phyloP scores from a whole-genome alignment of 2,888 invertebrate genomes.

The Caenorhabditis angaria region DNA sequence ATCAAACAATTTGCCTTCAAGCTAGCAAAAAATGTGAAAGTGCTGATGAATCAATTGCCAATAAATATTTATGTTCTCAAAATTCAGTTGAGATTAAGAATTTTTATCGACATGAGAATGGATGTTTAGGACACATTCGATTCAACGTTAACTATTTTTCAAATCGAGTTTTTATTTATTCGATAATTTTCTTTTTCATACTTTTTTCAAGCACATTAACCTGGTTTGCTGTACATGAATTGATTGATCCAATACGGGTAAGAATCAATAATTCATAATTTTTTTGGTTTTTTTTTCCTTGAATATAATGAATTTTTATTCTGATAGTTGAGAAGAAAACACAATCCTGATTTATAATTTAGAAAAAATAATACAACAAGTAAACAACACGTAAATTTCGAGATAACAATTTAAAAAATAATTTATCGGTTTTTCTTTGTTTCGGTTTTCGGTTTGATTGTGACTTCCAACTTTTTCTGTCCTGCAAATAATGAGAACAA shows the following conservation, averaged over 20 bases:
- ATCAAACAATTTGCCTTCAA: constrained; percentile 40
- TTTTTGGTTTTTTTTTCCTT: too few relatives aligned
- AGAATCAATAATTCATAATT: background rate
- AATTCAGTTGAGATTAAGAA: constrained; percentile 16
- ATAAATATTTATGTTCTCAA: constrained; percentile 23
- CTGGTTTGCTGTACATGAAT: constrained; percentile 33
- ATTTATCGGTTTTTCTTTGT: constrained; percentile 32
- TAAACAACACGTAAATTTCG: constrained; percentile 10
- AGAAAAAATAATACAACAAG: background rate
- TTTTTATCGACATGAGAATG: constrained; percentile 19
- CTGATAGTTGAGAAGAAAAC: too few relatives aligned
- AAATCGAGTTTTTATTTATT: constrained; percentile 35
- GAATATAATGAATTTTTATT: too few relatives aligned
- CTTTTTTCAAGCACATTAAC: constrained; percentile 30
- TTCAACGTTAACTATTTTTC: constrained; percentile 36
- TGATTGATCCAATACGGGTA: constrained; percentile 26
- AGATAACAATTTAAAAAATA: constrained; percentile 3
- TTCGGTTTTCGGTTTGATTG: constrained; percentile 11
- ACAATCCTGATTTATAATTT: background rate
- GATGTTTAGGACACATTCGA: constrained; percentile 29
- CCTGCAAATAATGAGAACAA: constrained; percentile 7
- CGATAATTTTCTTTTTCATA: constrained; percentile 17
- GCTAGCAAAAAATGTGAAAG: constrained; percentile 34
- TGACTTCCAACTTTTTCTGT: background rate
- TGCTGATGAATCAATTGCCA: constrained; percentile 37